Percentiles rank a stretch among this genome's conserved stretches.
Conservation (phyloP, 2,888 invertebrate genomes). For the Mermis nigrescens region DNA sequence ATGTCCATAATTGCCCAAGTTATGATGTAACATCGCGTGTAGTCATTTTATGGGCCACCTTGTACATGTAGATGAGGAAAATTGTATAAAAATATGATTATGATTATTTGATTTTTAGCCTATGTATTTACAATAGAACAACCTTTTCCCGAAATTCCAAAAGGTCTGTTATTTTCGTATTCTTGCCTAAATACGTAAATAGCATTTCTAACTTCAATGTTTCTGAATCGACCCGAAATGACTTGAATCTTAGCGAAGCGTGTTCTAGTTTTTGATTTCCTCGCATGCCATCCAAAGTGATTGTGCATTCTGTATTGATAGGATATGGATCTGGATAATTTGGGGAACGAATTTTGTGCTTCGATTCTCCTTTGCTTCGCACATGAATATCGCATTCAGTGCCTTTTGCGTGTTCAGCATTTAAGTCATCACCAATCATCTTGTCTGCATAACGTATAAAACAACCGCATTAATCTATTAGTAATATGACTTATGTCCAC, state of each 20-base stretch:
- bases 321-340: slow-evolving; percentile 35
- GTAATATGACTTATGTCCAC: too few species aligned
- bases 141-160: too few species aligned
- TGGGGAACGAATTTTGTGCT: slow-evolving; percentile 36
- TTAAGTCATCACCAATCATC: slow-evolving; percentile 20
- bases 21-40: too few species aligned
- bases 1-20: too few species aligned
- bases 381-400: slow-evolving; percentile 57
- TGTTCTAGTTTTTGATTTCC: slow-evolving; percentile 77
- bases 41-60: too few species aligned
- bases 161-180: too few species aligned
- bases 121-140: too few species aligned
- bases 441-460: too few species aligned
- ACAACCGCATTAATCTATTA: too few species aligned
- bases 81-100: too few species aligned
- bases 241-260: not conserved
- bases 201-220: not conserved
- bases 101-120: too few species aligned
- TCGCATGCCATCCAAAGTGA: slow-evolving; percentile 59
- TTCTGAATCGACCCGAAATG: not conserved
- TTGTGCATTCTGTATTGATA: slow-evolving; percentile 35
- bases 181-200: not conserved
- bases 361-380: slow-evolving; percentile 32
- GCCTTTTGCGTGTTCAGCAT: slow-evolving; percentile 24
- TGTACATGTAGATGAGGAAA: too few species aligned